These are phyloP conservation scores for Premnoplex brunnescens DNA, from an alignment of 2,797 vertebrate genomes.

Conservation along the genomic window DNA sequence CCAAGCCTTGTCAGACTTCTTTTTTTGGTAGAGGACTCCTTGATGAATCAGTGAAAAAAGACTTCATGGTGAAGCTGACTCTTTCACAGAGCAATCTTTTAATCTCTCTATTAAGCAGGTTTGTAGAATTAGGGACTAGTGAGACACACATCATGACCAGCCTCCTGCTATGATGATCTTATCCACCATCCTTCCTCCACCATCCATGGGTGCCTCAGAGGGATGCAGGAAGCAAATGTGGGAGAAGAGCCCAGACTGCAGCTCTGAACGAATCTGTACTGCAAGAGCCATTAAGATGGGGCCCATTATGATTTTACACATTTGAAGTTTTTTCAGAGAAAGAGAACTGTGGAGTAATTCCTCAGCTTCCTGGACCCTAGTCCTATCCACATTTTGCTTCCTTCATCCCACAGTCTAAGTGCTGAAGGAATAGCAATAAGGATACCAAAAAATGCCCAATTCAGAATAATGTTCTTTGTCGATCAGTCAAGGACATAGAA, in stretches of 20 bases:
- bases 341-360: background rate
- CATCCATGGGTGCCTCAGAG: rapidly evolving
- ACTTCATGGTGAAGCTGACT: background rate
- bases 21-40: background rate
- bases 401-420: background rate
- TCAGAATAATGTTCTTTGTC: background rate
- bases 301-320: background rate
- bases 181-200: background rate
- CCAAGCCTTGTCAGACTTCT: background rate
- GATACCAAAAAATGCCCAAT: background rate
- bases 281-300: background rate
- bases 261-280: background rate
- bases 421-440: background rate
- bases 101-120: background rate
- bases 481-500: rapidly evolving
- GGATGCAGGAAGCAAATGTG: rapidly evolving
- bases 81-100: background rate
- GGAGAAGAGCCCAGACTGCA: background rate
- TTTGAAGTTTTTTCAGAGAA: background rate
- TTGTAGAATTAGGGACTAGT: background rate
- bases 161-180: background rate
- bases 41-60: background rate
- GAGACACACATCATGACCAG: rapidly evolving
- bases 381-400: background rate
- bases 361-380: background rate